Conservation (phyloP, 2,888 invertebrate genomes). For the Imbricaverruca yamaguchii region DNA sequence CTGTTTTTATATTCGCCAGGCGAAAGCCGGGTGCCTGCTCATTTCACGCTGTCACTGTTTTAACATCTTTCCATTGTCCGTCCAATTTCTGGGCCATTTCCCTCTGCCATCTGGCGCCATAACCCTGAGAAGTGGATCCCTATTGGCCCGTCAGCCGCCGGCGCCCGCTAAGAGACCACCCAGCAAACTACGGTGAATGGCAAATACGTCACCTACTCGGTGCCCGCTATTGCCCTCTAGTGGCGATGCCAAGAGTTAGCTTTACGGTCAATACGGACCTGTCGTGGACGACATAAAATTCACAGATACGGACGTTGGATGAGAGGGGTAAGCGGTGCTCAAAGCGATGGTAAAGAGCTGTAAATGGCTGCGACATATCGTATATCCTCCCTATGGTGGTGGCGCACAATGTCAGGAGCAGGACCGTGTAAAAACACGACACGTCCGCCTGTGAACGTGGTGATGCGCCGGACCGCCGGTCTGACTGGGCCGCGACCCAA, state of each 20-base stretch:
- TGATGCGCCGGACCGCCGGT: background rate
- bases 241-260: slow-evolving; percentile 2
- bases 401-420: background rate
- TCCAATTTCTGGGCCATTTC: slow-evolving; percentile 13
- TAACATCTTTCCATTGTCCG: slow-evolving; percentile 13
- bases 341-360: slow-evolving; percentile 1
- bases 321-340: background rate
- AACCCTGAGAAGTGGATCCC: slow-evolving; percentile 16
- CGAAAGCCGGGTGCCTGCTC: background rate
- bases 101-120: background rate
- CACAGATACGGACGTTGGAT: slow-evolving; percentile 1
- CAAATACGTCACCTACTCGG: slow-evolving; percentile 8
- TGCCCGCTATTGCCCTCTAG: background rate
- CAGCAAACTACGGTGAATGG: slow-evolving; percentile 17
- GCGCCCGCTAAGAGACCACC: slow-evolving; percentile 8
- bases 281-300: background rate
- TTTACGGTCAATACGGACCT: slow-evolving; percentile 10
- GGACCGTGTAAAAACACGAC: background rate
- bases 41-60: slow-evolving; percentile 12
- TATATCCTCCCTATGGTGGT: background rate
- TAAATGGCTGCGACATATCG: background rate
- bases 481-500: no score
- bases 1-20: background rate
- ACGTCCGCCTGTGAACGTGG: background rate
- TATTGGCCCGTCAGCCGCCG: background rate